Evolutionary conservation across 2,113 vertebrate species (phyloP).

Genomic region (Oplegnathus fasciatus): DNA sequence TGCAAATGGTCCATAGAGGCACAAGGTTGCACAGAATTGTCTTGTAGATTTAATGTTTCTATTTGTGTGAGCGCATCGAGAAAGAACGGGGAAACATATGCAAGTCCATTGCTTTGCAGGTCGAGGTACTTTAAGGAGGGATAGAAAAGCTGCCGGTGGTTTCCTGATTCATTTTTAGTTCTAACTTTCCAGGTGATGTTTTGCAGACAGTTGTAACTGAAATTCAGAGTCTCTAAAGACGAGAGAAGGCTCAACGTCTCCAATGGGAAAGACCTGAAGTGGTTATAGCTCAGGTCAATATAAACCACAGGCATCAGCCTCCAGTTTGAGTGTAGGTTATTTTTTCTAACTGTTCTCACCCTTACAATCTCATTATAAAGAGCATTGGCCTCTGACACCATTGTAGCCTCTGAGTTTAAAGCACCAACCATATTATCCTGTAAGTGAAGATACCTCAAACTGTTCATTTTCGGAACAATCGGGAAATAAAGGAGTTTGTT

Average conservation of each 20-base stretch:
- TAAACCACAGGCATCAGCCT: constrained; percentile 69
- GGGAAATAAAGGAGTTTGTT: constrained; percentile 86
- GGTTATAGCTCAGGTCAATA: constrained; percentile 88
- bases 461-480: constrained; percentile 77
- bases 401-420: constrained; percentile 61
- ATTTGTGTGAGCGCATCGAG: constrained; percentile 81
- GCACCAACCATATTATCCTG: constrained; percentile 83
- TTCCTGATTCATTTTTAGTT: constrained; percentile 25
- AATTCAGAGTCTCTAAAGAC: constrained; percentile 81
- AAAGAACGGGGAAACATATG: constrained; percentile 76
- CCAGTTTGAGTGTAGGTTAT: constrained; percentile 64
- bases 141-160: constrained; percentile 46
- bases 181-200: constrained; percentile 70
- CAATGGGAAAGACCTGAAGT: constrained; percentile 80
- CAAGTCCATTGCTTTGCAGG: constrained; percentile 81
- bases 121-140: constrained; percentile 78
- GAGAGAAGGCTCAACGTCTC: constrained; percentile 79
- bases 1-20: not conserved
- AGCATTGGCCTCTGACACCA: constrained; percentile 63
- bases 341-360: constrained; percentile 48
- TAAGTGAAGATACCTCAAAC: constrained; percentile 84
- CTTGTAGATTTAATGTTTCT: constrained; percentile 81
- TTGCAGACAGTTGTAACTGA: constrained; percentile 86
- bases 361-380: constrained; percentile 75
- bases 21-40: constrained; percentile 84